Percentiles rank a stretch among this genome's conserved stretches.
phyloP scores from a whole-genome alignment of 2,888 invertebrate genomes.

The Tetropium fuscum region DNA sequence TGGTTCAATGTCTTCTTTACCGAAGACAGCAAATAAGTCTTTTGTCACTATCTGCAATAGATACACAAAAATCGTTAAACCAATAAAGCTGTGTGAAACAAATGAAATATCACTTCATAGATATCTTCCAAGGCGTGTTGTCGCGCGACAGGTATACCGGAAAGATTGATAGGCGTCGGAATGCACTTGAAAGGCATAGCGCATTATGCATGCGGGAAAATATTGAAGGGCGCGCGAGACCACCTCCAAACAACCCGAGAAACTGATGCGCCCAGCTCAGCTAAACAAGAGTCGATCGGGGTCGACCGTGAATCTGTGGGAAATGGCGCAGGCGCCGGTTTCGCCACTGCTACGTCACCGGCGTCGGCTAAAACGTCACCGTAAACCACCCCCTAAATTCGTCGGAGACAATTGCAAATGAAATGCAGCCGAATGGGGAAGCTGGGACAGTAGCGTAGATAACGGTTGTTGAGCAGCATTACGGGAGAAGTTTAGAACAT shows the following conservation, averaged over 20 bases:
- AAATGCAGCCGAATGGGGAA: slow-evolving; percentile 20
- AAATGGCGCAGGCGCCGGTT: slow-evolving; percentile 55
- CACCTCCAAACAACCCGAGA: slow-evolving; percentile 36
- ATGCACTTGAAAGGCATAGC: slow-evolving; percentile 34
- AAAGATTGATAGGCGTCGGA: slow-evolving; percentile 15
- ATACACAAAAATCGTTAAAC: slow-evolving; percentile 10
- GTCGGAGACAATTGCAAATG: slow-evolving; percentile 18
- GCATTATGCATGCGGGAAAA: slow-evolving; percentile 35
- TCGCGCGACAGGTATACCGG: background rate
- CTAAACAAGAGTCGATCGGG: slow-evolving; percentile 58
- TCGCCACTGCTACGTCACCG: slow-evolving; percentile 52
- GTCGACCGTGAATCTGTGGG: slow-evolving; percentile 58
- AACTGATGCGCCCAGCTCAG: slow-evolving; percentile 56
- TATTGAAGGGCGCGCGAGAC: slow-evolving; percentile 28
- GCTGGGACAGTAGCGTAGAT: slow-evolving; percentile 9
- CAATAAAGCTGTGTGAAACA: slow-evolving; percentile 9
- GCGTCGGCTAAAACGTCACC: slow-evolving; percentile 51
- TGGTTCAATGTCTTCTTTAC: background rate
- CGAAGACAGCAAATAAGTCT: background rate
- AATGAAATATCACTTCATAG: background rate
- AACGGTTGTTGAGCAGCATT: background rate
- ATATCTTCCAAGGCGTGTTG: background rate
- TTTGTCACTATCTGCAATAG: slow-evolving; percentile 4
- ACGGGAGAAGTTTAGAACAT: background rate
- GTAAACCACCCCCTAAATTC: slow-evolving; percentile 37